These are phyloP conservation scores for Apocrypta bakeri DNA, from an alignment of 1,140 invertebrate genomes.

Conservation along the genomic window DNA sequence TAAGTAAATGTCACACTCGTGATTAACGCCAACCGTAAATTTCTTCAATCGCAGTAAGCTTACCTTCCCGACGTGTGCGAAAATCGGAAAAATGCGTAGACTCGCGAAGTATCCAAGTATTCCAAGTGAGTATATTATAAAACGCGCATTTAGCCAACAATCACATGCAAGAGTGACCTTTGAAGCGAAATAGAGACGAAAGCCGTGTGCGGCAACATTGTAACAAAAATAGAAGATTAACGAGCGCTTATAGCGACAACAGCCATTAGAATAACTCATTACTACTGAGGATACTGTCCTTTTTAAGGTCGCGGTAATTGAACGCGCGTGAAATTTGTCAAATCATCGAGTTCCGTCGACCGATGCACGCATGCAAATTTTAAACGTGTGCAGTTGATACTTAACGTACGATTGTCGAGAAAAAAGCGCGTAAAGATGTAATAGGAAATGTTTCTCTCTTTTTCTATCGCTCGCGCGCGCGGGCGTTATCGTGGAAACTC, in stretches of 20 bases:
- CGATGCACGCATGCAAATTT: constrained; percentile 33
- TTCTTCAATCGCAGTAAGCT: not conserved
- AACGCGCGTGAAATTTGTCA: constrained; percentile 30
- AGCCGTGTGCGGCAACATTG: not conserved
- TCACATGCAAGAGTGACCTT: too few relatives aligned
- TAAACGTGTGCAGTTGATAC: too few relatives aligned
- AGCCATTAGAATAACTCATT: not conserved
- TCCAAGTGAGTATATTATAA: too few relatives aligned
- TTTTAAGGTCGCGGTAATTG: not conserved
- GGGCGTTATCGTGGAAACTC: constrained; percentile 17
- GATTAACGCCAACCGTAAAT: not conserved
- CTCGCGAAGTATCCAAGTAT: too few relatives aligned
- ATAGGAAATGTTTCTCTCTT: too few relatives aligned
- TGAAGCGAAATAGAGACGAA: too few relatives aligned
- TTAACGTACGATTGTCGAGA: too few relatives aligned
- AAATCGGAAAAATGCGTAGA: too few relatives aligned
- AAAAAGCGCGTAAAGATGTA: constrained; percentile 1
- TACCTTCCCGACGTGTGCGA: too few relatives aligned
- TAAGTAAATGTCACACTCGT: not conserved
- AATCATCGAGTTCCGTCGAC: constrained; percentile 44
- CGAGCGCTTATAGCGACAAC: not conserved
- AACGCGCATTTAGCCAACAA: too few relatives aligned
- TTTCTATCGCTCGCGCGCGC: too few relatives aligned
- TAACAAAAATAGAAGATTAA: constrained; percentile 6
- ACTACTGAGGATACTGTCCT: too few relatives aligned